Percentiles rank a stretch among this genome's conserved stretches.
phyloP scores from a whole-genome alignment of 2,113 vertebrate species.

The Gasterosteus aculeatus region DNA sequence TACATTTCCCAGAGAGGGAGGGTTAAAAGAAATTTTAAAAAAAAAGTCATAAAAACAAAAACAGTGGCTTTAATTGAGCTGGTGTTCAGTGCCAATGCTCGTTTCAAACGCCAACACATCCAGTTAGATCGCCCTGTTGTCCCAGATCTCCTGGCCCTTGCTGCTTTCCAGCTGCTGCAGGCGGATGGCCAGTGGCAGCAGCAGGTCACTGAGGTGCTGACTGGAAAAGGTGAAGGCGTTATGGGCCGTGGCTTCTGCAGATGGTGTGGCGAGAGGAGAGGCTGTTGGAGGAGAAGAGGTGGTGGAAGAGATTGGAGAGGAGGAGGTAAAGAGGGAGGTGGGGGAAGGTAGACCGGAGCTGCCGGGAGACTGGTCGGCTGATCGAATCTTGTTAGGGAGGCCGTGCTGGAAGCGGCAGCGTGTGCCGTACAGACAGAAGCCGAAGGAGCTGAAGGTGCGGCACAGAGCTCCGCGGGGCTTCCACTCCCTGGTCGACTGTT shows the following conservation, averaged over 20 bases:
- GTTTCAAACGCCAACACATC: background rate
- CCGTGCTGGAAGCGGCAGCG: conserved; percentile 83
- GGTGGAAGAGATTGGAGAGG: conserved; percentile 9
- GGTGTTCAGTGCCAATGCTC: conserved; percentile 12
- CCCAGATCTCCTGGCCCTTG: conserved; percentile 55
- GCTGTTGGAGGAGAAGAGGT: conserved; percentile 59
- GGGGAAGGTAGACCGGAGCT: conserved; percentile 40
- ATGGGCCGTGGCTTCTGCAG: conserved; percentile 53
- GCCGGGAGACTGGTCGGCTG: conserved; percentile 12
- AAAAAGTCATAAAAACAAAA: background rate
- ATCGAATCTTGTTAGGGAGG: conserved; percentile 65
- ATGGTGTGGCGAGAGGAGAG: conserved; percentile 62
- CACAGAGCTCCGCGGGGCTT: conserved; percentile 74
- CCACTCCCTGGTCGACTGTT: conserved; percentile 57
- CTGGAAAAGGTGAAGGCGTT: conserved; percentile 82
- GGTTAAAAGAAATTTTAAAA: background rate
- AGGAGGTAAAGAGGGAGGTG: conserved; percentile 29
- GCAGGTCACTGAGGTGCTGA: conserved; percentile 79
- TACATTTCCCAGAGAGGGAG: background rate
- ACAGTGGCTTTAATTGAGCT: background rate
- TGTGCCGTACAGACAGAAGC: conserved; percentile 81
- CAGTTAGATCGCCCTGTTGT: conserved; percentile 52
- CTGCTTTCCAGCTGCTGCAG: conserved; percentile 78
- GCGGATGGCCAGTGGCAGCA: conserved; percentile 79
- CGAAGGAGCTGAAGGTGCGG: conserved; percentile 80